Evolutionary conservation across 1,140 invertebrate species (phyloP), one percentile per base, ranked within the genome.

Genomic region (Lepidurus couesii): DNA sequence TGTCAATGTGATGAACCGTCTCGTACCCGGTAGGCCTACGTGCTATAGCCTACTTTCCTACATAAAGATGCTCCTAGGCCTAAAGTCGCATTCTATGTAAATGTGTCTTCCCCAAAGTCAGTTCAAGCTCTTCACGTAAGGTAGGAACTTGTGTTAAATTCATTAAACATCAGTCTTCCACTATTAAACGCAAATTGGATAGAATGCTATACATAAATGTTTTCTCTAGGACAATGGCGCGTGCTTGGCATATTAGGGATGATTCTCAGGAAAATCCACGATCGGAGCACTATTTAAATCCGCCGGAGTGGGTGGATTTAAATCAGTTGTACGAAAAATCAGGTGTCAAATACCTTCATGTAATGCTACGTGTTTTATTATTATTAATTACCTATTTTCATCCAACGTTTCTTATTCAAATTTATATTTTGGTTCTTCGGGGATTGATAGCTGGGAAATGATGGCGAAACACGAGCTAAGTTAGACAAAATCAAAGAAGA

Each of bases 211-310:
- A 34, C 26, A 65, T 53, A 42, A 1, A 26, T 21, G 26, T 43
- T 45, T 76, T 43, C 26, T 44, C 10, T 21, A 42, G 24, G 79
- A 89, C 85, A 84, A 97, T 97, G 95, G 94, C 96, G 10, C 88
- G 89, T 81, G 90, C 89, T 11, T 97, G 95, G 94, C 95, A n/a
- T n/a, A n/a, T 90, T 82, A 95, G 96, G 93, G 90, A 93, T 81
- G 82, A 84, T 42, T 86, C 88, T 65, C 80, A 82, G 13, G 85
- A 82, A n/a, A 93, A 96, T 86, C 92, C 94, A 85, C 86, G 92
- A 45, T 82, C 90, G 75, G 90, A 94, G 84, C 92, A 95, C 83
- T 92, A 95, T 78, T 87, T 86, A 77, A 86, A 89, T 79, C 93
- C 94, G 1, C 90, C 91, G 0, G 80, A 90, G 83, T 93, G 87